Conservation (phyloP, 2,797 vertebrate species). For the Mastacembelus armatus region DNA sequence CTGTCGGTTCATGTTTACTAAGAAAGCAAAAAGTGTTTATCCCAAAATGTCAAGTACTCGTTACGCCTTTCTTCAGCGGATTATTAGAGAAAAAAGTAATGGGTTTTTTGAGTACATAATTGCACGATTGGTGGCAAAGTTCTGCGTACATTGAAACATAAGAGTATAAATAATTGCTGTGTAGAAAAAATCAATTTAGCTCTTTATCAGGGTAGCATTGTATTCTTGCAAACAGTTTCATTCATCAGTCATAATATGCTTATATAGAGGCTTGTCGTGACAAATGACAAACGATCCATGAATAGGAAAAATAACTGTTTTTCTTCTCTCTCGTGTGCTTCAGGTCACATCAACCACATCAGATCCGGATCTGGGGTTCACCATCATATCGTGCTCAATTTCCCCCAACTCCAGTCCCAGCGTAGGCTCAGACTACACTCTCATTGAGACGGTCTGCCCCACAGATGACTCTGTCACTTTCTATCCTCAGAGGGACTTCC, state of each 20-base stretch:
- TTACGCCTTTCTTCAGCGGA: not conserved
- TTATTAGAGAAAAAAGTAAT: too few relatives aligned
- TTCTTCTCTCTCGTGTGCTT: constrained; percentile 21
- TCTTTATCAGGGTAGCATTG: too few relatives aligned
- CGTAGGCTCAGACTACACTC: constrained; percentile 84
- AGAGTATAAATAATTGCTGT: too few relatives aligned
- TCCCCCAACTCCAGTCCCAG: constrained; percentile 87
- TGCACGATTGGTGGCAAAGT: too few relatives aligned
- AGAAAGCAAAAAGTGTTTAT: not conserved
- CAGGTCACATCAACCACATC: constrained; percentile 90
- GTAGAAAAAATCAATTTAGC: too few relatives aligned
- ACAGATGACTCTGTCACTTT: constrained; percentile 90
- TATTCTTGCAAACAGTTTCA: too few relatives aligned
- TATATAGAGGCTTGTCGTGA: not conserved
- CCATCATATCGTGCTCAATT: constrained; percentile 92
- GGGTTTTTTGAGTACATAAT: too few relatives aligned
- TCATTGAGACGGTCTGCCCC: constrained; percentile 96
- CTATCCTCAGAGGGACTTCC: constrained; percentile 82
- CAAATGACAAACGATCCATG: not conserved
- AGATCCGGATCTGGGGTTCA: constrained; percentile 90
- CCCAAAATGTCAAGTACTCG: not conserved
- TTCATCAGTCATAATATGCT: constrained; percentile 5
- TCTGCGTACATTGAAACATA: too few relatives aligned
- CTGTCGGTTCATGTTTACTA: not conserved
- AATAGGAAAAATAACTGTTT: not conserved